These are phyloP conservation scores for Takifugu flavidus DNA, from an alignment of 2,113 vertebrate species.

Conservation along the genomic window DNA sequence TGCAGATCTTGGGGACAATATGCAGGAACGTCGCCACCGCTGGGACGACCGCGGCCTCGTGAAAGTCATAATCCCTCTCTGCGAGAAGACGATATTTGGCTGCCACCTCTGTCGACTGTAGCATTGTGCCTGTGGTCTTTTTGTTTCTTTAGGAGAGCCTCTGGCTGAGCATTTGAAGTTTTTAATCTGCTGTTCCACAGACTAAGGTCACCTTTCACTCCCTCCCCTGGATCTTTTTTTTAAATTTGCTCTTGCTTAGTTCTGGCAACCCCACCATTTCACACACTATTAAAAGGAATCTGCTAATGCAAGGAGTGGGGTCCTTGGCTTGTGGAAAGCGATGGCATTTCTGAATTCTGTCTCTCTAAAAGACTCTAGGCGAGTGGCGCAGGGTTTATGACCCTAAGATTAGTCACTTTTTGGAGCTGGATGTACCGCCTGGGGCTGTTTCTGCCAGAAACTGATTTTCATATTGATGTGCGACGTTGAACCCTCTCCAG, in stretches of 20 bases:
- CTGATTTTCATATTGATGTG: slow-evolving; percentile 83
- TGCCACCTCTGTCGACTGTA: slow-evolving; percentile 62
- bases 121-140: slow-evolving; percentile 63
- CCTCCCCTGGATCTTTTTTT: slow-evolving; percentile 22
- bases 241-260: slow-evolving; percentile 73
- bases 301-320: slow-evolving; percentile 65
- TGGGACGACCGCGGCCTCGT: slow-evolving; percentile 60
- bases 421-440: slow-evolving; percentile 69
- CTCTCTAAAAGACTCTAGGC: slow-evolving; percentile 66
- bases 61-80: slow-evolving; percentile 68
- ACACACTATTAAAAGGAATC: slow-evolving; percentile 75
- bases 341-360: slow-evolving; percentile 72
- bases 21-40: slow-evolving; percentile 54
- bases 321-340: slow-evolving; percentile 67
- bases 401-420: slow-evolving; percentile 78
- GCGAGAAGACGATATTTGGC: slow-evolving; percentile 67
- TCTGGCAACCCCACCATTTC: slow-evolving; percentile 70
- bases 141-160: slow-evolving; percentile 65
- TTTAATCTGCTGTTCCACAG: slow-evolving; percentile 72
- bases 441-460: slow-evolving; percentile 73
- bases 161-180: slow-evolving; percentile 71
- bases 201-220: slow-evolving; percentile 74
- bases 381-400: slow-evolving; percentile 74
- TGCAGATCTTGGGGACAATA: slow-evolving; percentile 55
- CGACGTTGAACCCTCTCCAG: slow-evolving; percentile 70